A percentile compares a stretch with the other conserved stretches of the same genome.
Conservation (phyloP, 2,797 vertebrate species). For the Crax fasciolata region DNA sequence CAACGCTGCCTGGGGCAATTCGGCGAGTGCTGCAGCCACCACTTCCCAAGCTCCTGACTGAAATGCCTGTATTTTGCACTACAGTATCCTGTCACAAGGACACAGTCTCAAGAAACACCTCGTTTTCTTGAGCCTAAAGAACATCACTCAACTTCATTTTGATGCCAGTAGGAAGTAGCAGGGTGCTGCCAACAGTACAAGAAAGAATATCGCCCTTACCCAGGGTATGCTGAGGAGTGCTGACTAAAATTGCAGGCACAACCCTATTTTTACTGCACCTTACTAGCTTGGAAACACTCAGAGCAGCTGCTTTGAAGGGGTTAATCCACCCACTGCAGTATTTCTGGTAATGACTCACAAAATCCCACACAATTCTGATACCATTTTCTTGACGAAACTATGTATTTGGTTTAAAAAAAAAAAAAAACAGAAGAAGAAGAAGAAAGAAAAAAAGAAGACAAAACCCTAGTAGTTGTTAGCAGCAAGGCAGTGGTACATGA, state of each 20-base stretch:
- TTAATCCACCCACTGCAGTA: slow-evolving; percentile 18
- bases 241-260: not conserved
- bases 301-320: slow-evolving; percentile 3
- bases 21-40: not conserved
- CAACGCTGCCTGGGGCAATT: not conserved
- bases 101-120: fast-evolving
- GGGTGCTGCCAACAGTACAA: not conserved
- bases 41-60: not conserved
- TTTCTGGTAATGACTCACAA: slow-evolving; percentile 59
- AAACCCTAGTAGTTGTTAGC: not conserved
- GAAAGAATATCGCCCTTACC: not conserved
- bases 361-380: slow-evolving; percentile 23
- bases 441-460: not conserved
- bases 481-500: not conserved
- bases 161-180: not conserved
- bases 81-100: not conserved
- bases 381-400: slow-evolving; percentile 52
- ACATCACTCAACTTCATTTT: not conserved
- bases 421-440: not conserved
- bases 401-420: not conserved
- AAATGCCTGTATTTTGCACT: not conserved
- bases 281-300: not conserved
- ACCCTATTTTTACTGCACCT: slow-evolving; percentile 36
- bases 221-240: not conserved
- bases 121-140: not conserved